These are phyloP conservation scores for Asbolus verrucosus DNA, from an alignment of 1,140 invertebrate genomes.

Conservation along the genomic window DNA sequence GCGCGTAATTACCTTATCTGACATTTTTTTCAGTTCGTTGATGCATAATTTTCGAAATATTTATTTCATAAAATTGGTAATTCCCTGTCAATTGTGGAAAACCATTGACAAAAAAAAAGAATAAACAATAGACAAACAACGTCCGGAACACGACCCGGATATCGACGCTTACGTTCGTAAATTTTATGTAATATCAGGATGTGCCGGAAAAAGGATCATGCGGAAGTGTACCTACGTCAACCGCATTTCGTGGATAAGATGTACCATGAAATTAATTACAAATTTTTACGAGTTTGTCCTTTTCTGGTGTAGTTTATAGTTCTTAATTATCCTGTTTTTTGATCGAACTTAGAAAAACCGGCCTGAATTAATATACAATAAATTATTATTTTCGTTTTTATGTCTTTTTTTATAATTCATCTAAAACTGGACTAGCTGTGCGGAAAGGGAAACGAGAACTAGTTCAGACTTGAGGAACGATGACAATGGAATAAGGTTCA, in stretches of 20 bases:
- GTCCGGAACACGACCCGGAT: constrained; percentile 32
- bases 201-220: constrained; percentile 18
- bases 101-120: constrained; percentile 25
- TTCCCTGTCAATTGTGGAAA: constrained; percentile 17
- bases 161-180: constrained; percentile 15
- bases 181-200: constrained; percentile 28
- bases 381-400: too few species aligned
- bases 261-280: constrained; percentile 13
- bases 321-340: too few species aligned
- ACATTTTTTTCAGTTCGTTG: not conserved
- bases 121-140: not conserved
- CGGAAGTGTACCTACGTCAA: constrained; percentile 25
- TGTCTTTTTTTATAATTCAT: too few species aligned
- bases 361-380: too few species aligned
- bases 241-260: not conserved
- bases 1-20: constrained; percentile 2
- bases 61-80: constrained; percentile 4
- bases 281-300: too few species aligned
- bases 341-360: too few species aligned
- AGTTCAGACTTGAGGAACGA: too few species aligned
- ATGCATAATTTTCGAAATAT: constrained; percentile 2
- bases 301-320: too few species aligned
- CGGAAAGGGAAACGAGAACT: too few species aligned
- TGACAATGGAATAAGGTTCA: too few species aligned
- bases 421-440: too few species aligned